Evolutionary conservation across 2,888 invertebrate genomes (phyloP).

Genomic region (Barypeithes pellucidus): DNA sequence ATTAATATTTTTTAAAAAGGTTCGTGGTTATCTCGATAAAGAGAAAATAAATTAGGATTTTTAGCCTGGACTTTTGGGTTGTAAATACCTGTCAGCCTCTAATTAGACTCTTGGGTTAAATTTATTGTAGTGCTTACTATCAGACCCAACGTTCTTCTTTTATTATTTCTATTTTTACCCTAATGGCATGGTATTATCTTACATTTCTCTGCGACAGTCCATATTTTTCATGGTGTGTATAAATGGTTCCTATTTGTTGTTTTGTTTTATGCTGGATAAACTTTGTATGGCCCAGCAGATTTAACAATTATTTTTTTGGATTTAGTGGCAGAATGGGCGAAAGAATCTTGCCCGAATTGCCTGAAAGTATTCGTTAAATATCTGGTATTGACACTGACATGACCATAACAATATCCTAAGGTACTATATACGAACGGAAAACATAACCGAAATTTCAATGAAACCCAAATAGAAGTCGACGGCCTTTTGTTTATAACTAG

Average conservation of each 20-base stretch:
- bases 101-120: constrained; percentile 57
- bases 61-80: constrained; percentile 48
- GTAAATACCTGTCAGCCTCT: constrained; percentile 56
- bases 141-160: constrained; percentile 52
- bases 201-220: constrained; percentile 62
- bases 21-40: constrained; percentile 23
- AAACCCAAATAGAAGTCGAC: too few species aligned
- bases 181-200: constrained; percentile 63
- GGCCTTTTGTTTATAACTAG: too few species aligned
- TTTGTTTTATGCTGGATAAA: constrained; percentile 31
- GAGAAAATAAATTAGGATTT: constrained; percentile 53
- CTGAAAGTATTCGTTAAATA: too few species aligned
- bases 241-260: constrained; percentile 16
- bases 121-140: constrained; percentile 59
- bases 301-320: not conserved
- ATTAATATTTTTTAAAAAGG: constrained; percentile 25
- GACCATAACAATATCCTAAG: too few species aligned
- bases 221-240: constrained; percentile 60
- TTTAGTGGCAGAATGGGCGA: too few species aligned
- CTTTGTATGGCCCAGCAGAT: constrained; percentile 20
- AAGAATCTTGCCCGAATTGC: too few species aligned
- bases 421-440: too few species aligned
- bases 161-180: constrained; percentile 56
- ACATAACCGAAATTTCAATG: too few species aligned
- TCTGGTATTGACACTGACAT: too few species aligned